Conservation (phyloP, 2,113 vertebrate species). For the Anoura caudifer region DNA sequence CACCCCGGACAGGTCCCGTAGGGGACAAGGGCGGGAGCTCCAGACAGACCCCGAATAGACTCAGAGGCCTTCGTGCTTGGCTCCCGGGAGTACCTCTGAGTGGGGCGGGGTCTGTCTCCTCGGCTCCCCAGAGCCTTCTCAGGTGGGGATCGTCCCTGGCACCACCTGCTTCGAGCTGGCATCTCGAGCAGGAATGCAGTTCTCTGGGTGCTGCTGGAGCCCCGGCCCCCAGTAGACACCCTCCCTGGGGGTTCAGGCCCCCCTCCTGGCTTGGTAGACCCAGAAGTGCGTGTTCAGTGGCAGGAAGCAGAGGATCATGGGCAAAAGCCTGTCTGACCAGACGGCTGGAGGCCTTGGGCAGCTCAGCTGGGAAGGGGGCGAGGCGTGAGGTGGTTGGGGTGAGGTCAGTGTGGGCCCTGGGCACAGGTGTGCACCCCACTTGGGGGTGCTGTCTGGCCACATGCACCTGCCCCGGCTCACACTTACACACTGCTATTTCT, state of each 20-base stretch:
- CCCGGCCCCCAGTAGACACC: background rate
- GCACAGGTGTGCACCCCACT: fast-evolving
- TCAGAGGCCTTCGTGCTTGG: fast-evolving
- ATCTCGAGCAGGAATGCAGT: fast-evolving
- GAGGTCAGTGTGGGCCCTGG: fast-evolving
- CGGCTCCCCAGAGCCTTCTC: background rate
- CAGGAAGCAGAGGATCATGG: background rate
- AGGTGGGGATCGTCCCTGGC: too few relatives aligned
- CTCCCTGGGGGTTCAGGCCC: fast-evolving
- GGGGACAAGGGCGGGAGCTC: background rate
- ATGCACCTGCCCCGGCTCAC: background rate
- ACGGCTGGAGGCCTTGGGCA: background rate
- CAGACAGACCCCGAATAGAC: background rate
- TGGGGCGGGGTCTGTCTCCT: background rate
- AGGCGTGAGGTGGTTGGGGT: fast-evolving
- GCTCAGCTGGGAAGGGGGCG: background rate
- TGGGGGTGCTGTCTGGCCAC: fast-evolving
- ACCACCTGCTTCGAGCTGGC: background rate
- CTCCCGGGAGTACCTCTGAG: background rate
- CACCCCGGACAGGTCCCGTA: fast-evolving
- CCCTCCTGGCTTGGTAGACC: fast-evolving
- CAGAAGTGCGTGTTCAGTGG: fast-evolving
- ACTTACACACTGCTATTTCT: too few relatives aligned
- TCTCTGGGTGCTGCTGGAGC: background rate
- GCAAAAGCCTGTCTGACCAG: background rate